Conservation (phyloP, 2,888 invertebrate genomes). For the Mythimna albipuncta region DNA sequence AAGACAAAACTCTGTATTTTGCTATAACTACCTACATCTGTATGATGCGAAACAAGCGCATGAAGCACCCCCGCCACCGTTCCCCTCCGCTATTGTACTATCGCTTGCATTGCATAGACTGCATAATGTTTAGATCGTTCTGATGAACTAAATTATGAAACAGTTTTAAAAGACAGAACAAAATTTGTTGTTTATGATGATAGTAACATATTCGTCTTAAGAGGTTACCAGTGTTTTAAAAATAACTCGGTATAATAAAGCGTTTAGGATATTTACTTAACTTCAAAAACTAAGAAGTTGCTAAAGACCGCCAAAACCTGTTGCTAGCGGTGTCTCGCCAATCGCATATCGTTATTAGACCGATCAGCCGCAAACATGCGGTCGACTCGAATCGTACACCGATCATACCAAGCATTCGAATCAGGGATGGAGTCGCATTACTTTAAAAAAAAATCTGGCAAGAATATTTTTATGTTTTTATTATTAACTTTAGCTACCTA, state of each 20-base stretch:
- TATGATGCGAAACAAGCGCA: too few relatives aligned
- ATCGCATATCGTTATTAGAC: conserved; percentile 57
- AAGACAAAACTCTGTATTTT: too few relatives aligned
- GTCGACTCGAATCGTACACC: conserved; percentile 66
- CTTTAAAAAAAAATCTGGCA: not conserved
- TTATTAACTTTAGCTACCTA: not conserved
- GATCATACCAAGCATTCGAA: conserved; percentile 46
- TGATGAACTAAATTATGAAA: too few relatives aligned
- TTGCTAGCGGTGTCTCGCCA: conserved; percentile 41
- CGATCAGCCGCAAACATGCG: conserved; percentile 68
- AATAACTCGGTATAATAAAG: not conserved
- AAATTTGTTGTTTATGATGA: too few relatives aligned
- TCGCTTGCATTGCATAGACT: too few relatives aligned
- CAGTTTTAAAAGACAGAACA: too few relatives aligned
- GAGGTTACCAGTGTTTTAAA: too few relatives aligned
- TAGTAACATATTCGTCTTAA: not conserved
- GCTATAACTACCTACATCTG: too few relatives aligned
- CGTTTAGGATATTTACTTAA: not conserved
- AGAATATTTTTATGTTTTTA: not conserved
- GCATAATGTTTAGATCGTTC: too few relatives aligned
- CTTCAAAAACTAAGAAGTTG: not conserved
- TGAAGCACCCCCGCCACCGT: too few relatives aligned
- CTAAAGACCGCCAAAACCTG: conserved; percentile 33
- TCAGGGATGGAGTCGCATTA: conserved; percentile 34
- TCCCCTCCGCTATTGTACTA: too few relatives aligned